Base-by-base conservation (phyloP, 2,888 invertebrate genomes). In the Campopleginae sp. region DNA sequence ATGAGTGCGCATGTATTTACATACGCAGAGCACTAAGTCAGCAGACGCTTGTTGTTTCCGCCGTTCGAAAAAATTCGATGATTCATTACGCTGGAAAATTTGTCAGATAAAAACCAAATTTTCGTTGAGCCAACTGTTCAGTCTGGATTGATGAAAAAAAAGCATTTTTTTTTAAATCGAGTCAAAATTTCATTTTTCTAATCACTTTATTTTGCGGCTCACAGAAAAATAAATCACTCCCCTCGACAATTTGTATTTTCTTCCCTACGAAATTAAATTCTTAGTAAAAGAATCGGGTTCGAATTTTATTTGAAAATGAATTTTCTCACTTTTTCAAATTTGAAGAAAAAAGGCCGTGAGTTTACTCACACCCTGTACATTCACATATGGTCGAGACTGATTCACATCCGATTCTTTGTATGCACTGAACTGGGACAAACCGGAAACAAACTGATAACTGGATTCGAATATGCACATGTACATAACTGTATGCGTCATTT, bases 361-460 rank as follows among this genome's bases (percentile, higher is more conserved):
- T 14, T 58, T 58, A 6, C 27, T 27, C 27, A 27, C 58, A 58
- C 58, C 58, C 14, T 27, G 58, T 27, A 58, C 0, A 12, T 14
- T 58, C 14, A 27, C 58, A 27, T 0, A 58, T 14, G 27, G 27
- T 2, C 3, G 14, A 4, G 14, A 27, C 58, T 58, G 58, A 58
- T 27, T 58, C 58, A 58, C 5, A 58, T 66, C 66, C 66, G 66
- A 23, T 65, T 65, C 19, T 19, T 65, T n/a, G 19, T 66, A 42
- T 42, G 23, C 65, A 65, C 19, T 65, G 23, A 42, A 42, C 66
- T n/a, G 19, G 19, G 23, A 42, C 33, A 44, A 66, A 38, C 42
- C 66, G 66, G 66, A 66, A 66, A 66, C 19, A 42, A 19, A 66
- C 38, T 19, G 66, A 66, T 66, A 66, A 38, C 14, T 19, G n/a